phyloP scores from a whole-genome alignment of 2,797 vertebrate species.

The Clarias fuscus region DNA sequence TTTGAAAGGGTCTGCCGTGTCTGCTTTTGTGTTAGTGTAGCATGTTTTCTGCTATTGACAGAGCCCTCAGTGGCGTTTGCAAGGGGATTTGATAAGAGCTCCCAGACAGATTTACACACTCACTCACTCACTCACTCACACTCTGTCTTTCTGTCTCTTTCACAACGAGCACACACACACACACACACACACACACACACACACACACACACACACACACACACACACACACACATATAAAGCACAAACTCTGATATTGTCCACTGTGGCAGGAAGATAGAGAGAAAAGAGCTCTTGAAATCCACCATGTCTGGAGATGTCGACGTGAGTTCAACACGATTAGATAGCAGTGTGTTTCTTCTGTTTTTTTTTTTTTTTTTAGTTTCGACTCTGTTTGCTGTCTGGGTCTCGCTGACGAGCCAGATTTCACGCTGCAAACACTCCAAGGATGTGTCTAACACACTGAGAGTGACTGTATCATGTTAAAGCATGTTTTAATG shows the following conservation, averaged over 20 bases:
- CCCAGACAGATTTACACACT: conserved; percentile 61
- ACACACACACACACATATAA: conserved; percentile 57
- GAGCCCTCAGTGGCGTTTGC: conserved; percentile 61
- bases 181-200: conserved; percentile 62
- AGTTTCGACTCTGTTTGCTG: conserved; percentile 14
- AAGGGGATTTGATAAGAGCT: conserved; percentile 65
- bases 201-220: conserved; percentile 60
- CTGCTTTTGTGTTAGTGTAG: conserved; percentile 62
- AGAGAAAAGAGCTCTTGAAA: conserved; percentile 66
- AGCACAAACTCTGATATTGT: conserved; percentile 57
- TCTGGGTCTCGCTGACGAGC: conserved; percentile 19
- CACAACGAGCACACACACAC: conserved; percentile 1
- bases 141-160: conserved; percentile 47
- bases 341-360: conserved; percentile 67
- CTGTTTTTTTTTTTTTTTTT: conserved; percentile 33
- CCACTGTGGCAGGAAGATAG: conserved; percentile 62
- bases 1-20: conserved; percentile 58
- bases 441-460: conserved; percentile 29
- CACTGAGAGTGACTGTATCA: conserved; percentile 7
- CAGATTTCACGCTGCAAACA: conserved; percentile 41
- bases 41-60: conserved; percentile 63
- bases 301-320: conserved; percentile 67
- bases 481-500: conserved; percentile 10
- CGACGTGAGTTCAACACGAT: conserved; percentile 74
- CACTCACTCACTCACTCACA: conserved; percentile 55